Percentiles rank a stretch among this genome's conserved stretches.
Evolutionary conservation across 2,797 vertebrate genomes (phyloP).

Genomic region (Argya squamiceps): DNA sequence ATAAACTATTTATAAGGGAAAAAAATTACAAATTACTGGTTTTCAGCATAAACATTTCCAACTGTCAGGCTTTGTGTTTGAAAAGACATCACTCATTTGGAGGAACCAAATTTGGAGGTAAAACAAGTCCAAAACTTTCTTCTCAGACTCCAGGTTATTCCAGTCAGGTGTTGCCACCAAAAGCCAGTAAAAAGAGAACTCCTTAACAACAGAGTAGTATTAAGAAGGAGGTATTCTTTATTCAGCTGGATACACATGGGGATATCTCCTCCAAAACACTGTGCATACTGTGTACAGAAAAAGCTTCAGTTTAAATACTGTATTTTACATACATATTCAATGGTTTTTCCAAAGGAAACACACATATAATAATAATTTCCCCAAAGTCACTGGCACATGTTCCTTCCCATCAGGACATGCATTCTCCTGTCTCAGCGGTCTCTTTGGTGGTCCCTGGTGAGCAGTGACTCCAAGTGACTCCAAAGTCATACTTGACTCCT

Average conservation of each 20-base stretch:
- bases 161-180: not conserved
- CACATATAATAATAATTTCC: not conserved
- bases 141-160: not conserved
- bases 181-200: not conserved
- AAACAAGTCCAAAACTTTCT: not conserved
- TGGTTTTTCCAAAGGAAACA: not conserved
- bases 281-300: not conserved
- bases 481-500: not conserved
- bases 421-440: not conserved
- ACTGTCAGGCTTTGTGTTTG: not conserved
- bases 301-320: not conserved
- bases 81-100: not conserved
- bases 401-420: not conserved
- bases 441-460: not conserved
- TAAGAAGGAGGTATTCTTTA: not conserved
- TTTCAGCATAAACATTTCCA: not conserved
- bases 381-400: not conserved
- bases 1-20: not conserved
- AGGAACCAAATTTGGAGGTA: not conserved
- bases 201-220: not conserved
- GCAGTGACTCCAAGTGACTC: accelerated
- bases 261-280: not conserved
- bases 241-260: accelerated
- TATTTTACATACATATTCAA: not conserved
- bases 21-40: not conserved